These are phyloP conservation scores for Dendrophyllia cribrosa DNA, from an alignment of 64 coral and sea anemone species.

Conservation along the genomic window DNA sequence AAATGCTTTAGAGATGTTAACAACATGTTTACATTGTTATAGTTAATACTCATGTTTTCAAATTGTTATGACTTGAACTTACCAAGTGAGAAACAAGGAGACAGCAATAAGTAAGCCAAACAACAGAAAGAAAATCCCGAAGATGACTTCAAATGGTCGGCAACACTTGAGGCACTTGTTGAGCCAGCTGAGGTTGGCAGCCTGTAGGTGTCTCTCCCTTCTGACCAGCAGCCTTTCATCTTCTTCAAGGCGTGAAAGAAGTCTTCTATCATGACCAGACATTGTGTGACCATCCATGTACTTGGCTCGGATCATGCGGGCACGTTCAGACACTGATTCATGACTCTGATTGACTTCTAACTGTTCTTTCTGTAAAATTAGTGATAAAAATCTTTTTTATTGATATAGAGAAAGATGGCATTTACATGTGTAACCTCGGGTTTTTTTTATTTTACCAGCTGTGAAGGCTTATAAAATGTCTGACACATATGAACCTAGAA, in stretches of 20 bases:
- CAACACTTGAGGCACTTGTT: conserved; percentile 87
- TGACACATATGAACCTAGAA: too few relatives aligned
- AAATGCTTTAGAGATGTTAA: too few relatives aligned
- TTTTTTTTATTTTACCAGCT: too few relatives aligned
- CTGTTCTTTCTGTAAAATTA: conserved; percentile 64
- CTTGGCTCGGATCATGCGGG: conserved; percentile 82
- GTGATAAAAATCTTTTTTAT: background rate
- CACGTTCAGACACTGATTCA: conserved; percentile 70
- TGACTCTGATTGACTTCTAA: conserved; percentile 54
- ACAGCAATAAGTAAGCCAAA: conserved; percentile 86
- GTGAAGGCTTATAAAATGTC: too few relatives aligned
- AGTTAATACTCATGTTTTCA: too few relatives aligned
- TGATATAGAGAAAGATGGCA: too few relatives aligned
- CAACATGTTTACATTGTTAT: too few relatives aligned
- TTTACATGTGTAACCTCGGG: too few relatives aligned
- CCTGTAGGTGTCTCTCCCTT: conserved; percentile 72
- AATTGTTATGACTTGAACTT: background rate
- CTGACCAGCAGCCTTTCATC: conserved; percentile 77
- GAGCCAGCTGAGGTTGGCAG: conserved; percentile 76
- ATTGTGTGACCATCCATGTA: conserved; percentile 76
- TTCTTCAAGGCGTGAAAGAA: conserved; percentile 72
- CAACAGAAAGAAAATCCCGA: conserved; percentile 83
- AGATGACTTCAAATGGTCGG: conserved; percentile 94
- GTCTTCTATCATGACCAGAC: conserved; percentile 64
- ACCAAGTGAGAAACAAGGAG: conserved; percentile 92